Conservation (phyloP, 2,797 vertebrate species). For the Sebastes steindachneri region DNA sequence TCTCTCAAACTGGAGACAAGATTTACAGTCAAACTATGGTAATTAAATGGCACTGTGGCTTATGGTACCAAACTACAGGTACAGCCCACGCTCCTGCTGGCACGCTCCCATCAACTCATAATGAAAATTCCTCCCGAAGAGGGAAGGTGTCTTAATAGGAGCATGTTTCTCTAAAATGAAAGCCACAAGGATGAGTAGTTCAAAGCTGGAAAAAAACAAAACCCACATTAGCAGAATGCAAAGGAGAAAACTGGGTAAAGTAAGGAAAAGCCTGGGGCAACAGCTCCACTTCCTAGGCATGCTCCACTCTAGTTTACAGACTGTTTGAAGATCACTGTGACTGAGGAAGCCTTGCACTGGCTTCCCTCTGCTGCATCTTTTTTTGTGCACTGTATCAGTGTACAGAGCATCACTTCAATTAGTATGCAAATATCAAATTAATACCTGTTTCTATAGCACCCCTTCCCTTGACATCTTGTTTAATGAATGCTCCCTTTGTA, state of each 20-base stretch:
- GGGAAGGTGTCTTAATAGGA: slow-evolving; percentile 32
- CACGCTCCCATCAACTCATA: slow-evolving; percentile 44
- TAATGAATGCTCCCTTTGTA: slow-evolving; percentile 12
- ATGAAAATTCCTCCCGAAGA: slow-evolving; percentile 50
- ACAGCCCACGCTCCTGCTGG: slow-evolving; percentile 57
- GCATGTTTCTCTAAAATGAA: slow-evolving; percentile 63
- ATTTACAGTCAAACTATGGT: slow-evolving; percentile 52
- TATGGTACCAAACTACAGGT: slow-evolving; percentile 57
- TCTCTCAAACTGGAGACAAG: slow-evolving; percentile 27
- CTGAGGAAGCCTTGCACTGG: neutral
- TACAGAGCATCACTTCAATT: slow-evolving; percentile 3
- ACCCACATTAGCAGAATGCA: slow-evolving; percentile 45
- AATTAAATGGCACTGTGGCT: slow-evolving; percentile 60
- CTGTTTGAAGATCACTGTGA: slow-evolving; percentile 7
- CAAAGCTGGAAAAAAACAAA: slow-evolving; percentile 46
- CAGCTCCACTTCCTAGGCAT: neutral
- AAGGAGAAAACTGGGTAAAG: slow-evolving; percentile 27
- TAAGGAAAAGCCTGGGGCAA: slow-evolving; percentile 41
- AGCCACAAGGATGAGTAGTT: slow-evolving; percentile 45
- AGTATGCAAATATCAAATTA: slow-evolving; percentile 36
- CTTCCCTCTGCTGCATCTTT: slow-evolving; percentile 2
- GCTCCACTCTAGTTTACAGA: slow-evolving; percentile 5
- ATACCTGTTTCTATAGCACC: neutral
- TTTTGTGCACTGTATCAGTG: neutral
- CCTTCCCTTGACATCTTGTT: slow-evolving; percentile 15